Percentiles rank a stretch among this genome's conserved stretches.
Conservation (phyloP, 2,888 invertebrate species). For the Synanthedon tipuliformis region DNA sequence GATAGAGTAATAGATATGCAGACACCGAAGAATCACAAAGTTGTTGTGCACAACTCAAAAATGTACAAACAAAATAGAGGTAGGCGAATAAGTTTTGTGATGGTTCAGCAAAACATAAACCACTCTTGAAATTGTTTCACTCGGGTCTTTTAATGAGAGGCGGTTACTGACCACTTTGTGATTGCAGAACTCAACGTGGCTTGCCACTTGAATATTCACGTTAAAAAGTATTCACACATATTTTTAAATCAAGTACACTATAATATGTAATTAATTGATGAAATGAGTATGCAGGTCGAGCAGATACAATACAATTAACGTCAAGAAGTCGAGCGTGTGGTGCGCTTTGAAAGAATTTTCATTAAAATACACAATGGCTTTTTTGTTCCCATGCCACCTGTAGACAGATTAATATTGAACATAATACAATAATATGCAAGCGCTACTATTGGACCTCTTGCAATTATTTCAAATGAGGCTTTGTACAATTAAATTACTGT, state of each 20-base stretch:
- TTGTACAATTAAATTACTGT: slow-evolving; percentile 37
- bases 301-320: slow-evolving; percentile 11
- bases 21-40: too few species aligned
- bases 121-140: too few species aligned
- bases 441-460: slow-evolving; percentile 16
- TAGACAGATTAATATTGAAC: slow-evolving; percentile 18
- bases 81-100: too few species aligned
- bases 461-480: slow-evolving; percentile 32
- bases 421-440: slow-evolving; percentile 17
- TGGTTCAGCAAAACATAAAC: too few species aligned
- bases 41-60: too few species aligned
- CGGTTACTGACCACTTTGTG: too few species aligned
- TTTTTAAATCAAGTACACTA: background rate
- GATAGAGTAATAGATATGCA: too few species aligned
- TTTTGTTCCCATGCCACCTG: slow-evolving; percentile 25
- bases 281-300: background rate
- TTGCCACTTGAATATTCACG: background rate
- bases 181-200: too few species aligned
- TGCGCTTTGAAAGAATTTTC: slow-evolving; percentile 19
- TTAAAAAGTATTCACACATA: background rate
- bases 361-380: slow-evolving; percentile 24
- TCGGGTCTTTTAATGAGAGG: too few species aligned
- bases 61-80: too few species aligned
- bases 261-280: background rate
- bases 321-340: slow-evolving; percentile 18